Base-by-base conservation (phyloP, 2,113 vertebrate species). In the Hiodon tergisus region DNA sequence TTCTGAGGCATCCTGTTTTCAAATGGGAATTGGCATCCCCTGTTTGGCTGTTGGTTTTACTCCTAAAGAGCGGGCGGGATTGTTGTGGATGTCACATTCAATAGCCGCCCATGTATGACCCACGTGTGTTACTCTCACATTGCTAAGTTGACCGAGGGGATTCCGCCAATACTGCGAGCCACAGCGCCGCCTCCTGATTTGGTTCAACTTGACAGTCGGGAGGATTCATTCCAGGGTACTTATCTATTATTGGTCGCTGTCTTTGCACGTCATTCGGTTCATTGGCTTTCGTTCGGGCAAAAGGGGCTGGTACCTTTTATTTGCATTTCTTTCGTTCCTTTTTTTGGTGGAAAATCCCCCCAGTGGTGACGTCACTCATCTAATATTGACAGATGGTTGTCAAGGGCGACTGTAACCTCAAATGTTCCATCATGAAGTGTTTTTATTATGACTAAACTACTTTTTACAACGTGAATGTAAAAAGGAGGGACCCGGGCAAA, bases 121-220 rank as follows among this genome's bases (percentile, higher is more conserved):
- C 69, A n/a, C 69, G 77, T 81, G 74, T 80, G 82, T 58, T 75
- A 72, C 79, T 77, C 76, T 78, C 74, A 72, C 74, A 69, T 68
- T 75, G 75, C 65, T 73, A 58, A 65, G 77, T 69, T 83, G 77
- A 79, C 78, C 71, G 67, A 73, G 60, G 75, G 78, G 80, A 83
- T 82, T 82, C 83, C 77, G 53, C 74, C 77, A 76, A 73, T 60
- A 81, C 70, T 60, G 77, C 69, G 78, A 53, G 59, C 72, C 52
- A 79, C 68, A 74, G 79, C 78, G 71, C 72, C 80, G 62, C 55
- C 72, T 55, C 60, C 69, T 78, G 65, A 63, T 77, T 76, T 66
- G 57, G 71, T 73, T 76, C 52, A 77, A 77, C 79, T 63, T 81
- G 82, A 84, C 77, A 77, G 72, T 70, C 75, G 77, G 82, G 83